Base-by-base conservation (phyloP, 2,797 vertebrate genomes). In the Artibeus jamaicensis region DNA sequence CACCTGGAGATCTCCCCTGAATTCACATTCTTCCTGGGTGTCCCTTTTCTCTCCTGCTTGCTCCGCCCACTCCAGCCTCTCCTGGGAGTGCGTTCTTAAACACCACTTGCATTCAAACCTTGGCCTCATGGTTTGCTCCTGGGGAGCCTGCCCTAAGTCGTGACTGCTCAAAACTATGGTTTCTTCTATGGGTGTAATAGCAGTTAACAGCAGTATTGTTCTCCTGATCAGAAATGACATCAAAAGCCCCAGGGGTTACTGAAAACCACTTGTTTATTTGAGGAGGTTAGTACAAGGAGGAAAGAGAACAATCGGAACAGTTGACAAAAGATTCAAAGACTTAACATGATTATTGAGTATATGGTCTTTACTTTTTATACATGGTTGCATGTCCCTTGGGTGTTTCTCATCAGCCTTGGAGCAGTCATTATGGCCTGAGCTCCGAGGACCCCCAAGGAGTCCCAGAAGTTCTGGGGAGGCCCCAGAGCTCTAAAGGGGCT, bases 231-330 rank as follows among this genome's bases (percentile, higher is more conserved):
- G 15, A 89, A 57, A 37, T 5, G 32, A 71, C 57, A 86, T 34
- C 86, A 83, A 79, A 39, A 77, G 9, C 73, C 77, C 2, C 9
- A 78, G 55, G 62, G 53, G 26, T 46, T 57, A 39, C 53, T 93
- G 71, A 2, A 55, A 95, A 65, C 9, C 11, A 53, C 73, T 74
- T 74, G n/a, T 78, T 87, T 81, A 70, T 71, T 59, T 79, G 39
- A 89, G 83, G 39, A 90, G 34, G 90, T 86, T 86, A 83, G 59
- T n/a, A 37, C 14, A 79, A 15, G 22, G 55, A 86, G 67, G 24
- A 84, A 91, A 86, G 44, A 22, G 44, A 44, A 32, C 37, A 34
- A n/a, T 73, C 37, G 32, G 24, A 22, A 57, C 1, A 29, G 44
- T 7, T 39, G 82, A 65, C 29, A 89, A 59, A 68, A 87, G 44